Evolutionary conservation across 2,888 invertebrate genomes (phyloP), one percentile per base, ranked within the genome.

Genomic region (Pogonocherus hispidulus): DNA sequence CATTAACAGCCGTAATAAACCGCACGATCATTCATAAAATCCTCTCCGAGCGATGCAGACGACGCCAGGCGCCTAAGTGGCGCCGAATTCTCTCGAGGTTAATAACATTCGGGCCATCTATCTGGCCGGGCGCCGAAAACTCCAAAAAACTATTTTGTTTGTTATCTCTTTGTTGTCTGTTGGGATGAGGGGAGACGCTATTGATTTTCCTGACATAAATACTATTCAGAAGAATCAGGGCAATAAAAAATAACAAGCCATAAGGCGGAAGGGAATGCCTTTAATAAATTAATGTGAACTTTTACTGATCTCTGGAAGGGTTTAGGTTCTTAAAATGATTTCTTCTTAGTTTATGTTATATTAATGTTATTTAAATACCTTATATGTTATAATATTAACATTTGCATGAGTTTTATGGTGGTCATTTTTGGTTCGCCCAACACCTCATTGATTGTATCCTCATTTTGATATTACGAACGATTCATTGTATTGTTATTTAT

Each of bases 101-200:
- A 49, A 47, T 20, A 59, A 59, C 59, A 60, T 60, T 60, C 59
- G 57, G 57, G 22, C 44, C 27, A 35, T 47, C 47, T 35, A 35
- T 41, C 19, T n/a, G 47, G 19, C 35, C 14, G 49, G 74, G 72
- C 74, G 74, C 74, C 75, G 70, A 67, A 75, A 74, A 75, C 71
- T 74, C 37, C 66, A 68, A 55, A 73, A 75, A 75, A 75, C 71
- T 72, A 72, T 63, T 66, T 52, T 60, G 52, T 64, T 64, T 67
- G 65, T 67, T 60, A 32, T 70, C 67, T 64, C 41, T 59, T 37
- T 57, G 59, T 56, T 63, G 62, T 62, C 59, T 54, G 32, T 11
- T 20, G n/a, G 22, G 57, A n/a, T n/a, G n/a, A n/a, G 18, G 32
- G 44, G 18, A 32, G 35, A 11, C 2, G 47, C 14, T 47, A 49